phyloP scores from a whole-genome alignment of 2,797 vertebrate genomes.

The Streptopelia turtur region DNA sequence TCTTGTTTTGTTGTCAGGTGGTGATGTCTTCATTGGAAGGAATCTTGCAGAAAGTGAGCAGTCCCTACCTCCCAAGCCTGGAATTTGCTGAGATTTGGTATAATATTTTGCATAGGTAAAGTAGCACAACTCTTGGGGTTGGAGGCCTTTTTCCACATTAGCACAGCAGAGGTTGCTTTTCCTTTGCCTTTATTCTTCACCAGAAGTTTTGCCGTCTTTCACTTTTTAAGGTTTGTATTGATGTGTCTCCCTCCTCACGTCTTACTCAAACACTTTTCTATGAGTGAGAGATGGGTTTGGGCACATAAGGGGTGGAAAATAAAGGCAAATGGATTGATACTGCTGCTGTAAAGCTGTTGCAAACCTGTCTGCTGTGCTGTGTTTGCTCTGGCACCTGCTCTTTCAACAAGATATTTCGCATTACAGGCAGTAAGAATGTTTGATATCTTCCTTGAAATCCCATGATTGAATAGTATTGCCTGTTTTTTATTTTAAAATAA shows the following conservation, averaged over 20 bases:
- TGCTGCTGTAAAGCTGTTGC: background rate
- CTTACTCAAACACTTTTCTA: fast-evolving
- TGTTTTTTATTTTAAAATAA: background rate
- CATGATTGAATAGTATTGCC: background rate
- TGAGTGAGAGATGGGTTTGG: background rate
- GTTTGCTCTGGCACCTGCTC: background rate
- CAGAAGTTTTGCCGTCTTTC: background rate
- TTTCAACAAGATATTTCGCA: background rate
- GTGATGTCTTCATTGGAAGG: background rate
- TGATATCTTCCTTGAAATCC: background rate
- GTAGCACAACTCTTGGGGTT: background rate
- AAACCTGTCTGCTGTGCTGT: background rate
- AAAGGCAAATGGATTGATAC: background rate
- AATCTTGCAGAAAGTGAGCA: background rate
- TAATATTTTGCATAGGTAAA: background rate
- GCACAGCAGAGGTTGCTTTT: background rate
- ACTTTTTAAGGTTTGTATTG: background rate
- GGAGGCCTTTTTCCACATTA: background rate
- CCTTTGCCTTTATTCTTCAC: background rate
- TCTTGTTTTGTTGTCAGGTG: background rate
- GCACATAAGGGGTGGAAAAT: background rate
- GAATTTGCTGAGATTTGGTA: background rate
- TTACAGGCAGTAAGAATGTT: background rate
- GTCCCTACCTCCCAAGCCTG: background rate
- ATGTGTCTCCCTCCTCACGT: background rate